Conservation (phyloP, 2,797 vertebrate species). For the Sarcoramphus papa region DNA sequence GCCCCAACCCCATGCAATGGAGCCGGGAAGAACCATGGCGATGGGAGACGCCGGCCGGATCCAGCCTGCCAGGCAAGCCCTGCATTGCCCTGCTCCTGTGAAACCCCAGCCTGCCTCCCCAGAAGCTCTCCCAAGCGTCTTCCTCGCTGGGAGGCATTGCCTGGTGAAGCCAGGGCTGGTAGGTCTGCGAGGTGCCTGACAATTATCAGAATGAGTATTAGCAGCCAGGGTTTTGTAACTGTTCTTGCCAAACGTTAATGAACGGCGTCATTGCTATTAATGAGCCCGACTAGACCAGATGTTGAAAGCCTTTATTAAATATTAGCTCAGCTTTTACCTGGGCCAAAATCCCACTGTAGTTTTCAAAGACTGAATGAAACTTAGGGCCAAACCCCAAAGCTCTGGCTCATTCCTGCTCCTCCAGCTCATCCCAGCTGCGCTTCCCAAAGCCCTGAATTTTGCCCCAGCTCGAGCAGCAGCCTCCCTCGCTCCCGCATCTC, state of each 20-base stretch:
- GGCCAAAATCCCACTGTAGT: background rate
- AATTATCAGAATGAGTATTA: background rate
- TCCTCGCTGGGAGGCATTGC: background rate
- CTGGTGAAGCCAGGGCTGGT: background rate
- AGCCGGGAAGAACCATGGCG: fast-evolving
- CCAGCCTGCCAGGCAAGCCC: background rate
- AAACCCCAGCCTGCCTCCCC: background rate
- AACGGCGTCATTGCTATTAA: background rate
- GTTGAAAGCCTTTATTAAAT: constrained; percentile 52
- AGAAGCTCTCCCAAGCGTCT: background rate
- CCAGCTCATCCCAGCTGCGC: background rate
- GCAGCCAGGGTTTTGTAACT: constrained; percentile 20
- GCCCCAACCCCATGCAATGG: fast-evolving
- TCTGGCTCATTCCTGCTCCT: background rate
- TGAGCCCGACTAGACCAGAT: background rate
- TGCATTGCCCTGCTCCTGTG: background rate
- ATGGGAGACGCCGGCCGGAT: fast-evolving
- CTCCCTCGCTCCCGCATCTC: fast-evolving
- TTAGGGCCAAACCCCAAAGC: background rate
- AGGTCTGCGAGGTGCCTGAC: background rate
- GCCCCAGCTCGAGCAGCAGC: background rate
- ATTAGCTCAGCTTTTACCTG: constrained; percentile 31
- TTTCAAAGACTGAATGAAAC: background rate
- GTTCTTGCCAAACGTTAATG: constrained; percentile 4
- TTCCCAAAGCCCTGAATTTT: background rate